These are phyloP conservation scores for Atherinomorus stipes DNA, from an alignment of 2,113 vertebrate species.

Conservation along the genomic window DNA sequence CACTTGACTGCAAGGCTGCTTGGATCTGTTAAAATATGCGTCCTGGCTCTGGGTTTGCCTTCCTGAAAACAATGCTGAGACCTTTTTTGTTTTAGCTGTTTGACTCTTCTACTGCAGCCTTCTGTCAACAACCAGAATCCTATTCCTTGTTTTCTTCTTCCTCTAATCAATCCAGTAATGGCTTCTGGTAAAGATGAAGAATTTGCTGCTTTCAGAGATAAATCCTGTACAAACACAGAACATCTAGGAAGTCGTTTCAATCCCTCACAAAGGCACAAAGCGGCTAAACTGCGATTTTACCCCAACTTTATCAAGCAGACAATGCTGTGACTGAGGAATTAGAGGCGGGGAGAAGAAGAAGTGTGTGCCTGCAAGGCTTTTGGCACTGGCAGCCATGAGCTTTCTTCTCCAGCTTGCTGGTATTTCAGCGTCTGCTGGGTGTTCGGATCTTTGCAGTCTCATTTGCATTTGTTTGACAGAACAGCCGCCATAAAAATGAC, in stretches of 20 bases:
- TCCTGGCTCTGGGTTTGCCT: too few species aligned
- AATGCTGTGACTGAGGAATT: constrained; percentile 25
- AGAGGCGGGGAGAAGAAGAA: constrained; percentile 16
- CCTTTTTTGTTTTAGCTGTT: constrained; percentile 9
- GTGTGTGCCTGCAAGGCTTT: constrained; percentile 7
- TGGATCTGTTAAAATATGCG: too few species aligned
- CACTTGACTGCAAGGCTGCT: too few species aligned
- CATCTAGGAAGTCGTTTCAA: constrained; percentile 17
- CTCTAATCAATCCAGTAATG: not conserved
- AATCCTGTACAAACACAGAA: constrained; percentile 16
- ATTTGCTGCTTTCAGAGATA: constrained; percentile 31
- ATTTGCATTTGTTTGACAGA: constrained; percentile 54
- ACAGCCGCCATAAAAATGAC: constrained; percentile 54
- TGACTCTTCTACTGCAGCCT: constrained; percentile 25
- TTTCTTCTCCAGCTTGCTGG: constrained; percentile 25
- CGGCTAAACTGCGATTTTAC: constrained; percentile 10
- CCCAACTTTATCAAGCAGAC: constrained; percentile 36
- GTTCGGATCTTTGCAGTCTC: constrained; percentile 13
- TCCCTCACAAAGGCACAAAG: constrained; percentile 2
- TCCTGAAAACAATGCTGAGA: not conserved
- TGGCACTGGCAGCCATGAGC: not conserved
- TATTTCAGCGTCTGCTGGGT: constrained; percentile 19
- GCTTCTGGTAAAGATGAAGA: constrained; percentile 10
- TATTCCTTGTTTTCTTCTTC: not conserved
- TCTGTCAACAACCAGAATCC: constrained; percentile 28